phyloP scores from a whole-genome alignment of 2,797 vertebrate genomes.

The Mastacembelus armatus region DNA sequence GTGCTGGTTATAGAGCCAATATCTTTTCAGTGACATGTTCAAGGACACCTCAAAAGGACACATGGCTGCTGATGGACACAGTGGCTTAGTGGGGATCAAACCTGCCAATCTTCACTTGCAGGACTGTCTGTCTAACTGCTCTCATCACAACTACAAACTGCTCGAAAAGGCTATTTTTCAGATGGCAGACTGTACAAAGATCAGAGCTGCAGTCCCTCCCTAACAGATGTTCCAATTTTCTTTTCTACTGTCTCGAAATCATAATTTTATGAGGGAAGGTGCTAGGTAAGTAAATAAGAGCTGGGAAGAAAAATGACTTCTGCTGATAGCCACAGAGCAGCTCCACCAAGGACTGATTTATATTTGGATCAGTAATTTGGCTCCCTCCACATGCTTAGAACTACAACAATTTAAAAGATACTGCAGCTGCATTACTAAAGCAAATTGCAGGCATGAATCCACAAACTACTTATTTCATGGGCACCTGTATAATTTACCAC shows the following conservation, averaged over 20 bases:
- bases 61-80: conserved; percentile 50
- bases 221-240: conserved; percentile 15
- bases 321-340: background rate
- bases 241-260: conserved; percentile 13
- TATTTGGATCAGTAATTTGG: conserved; percentile 10
- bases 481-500: conserved; percentile 5
- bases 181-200: conserved; percentile 21
- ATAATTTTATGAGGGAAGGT: background rate
- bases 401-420: background rate
- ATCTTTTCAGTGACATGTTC: conserved; percentile 11
- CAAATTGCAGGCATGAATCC: background rate
- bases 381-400: conserved; percentile 7
- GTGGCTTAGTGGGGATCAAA: conserved; percentile 49
- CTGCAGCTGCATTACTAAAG: background rate
- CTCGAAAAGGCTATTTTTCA: conserved; percentile 26
- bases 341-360: conserved; percentile 6
- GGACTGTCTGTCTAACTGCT: conserved; percentile 34
- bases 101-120: conserved; percentile 44
- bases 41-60: conserved; percentile 58
- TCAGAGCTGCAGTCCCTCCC: conserved; percentile 7
- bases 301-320: background rate
- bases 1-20: background rate
- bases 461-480: background rate
- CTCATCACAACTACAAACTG: conserved; percentile 37
- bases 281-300: background rate